Percentiles rank a stretch among this genome's conserved stretches.
Conservation (phyloP, 2,113 vertebrate genomes). For the Porphyrio hochstetteri region DNA sequence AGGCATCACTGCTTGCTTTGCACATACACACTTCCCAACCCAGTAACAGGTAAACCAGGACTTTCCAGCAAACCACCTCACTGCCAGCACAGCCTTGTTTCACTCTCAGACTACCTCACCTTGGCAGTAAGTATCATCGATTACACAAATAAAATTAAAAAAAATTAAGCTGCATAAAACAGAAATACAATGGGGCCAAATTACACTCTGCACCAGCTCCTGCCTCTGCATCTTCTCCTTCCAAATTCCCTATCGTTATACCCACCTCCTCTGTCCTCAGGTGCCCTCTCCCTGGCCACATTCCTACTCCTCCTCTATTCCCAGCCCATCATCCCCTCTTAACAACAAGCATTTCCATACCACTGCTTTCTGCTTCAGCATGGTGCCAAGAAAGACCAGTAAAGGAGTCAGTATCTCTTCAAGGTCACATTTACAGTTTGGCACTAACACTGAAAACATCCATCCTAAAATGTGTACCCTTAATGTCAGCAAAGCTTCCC, state of each 20-base stretch:
- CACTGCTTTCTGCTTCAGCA: background rate
- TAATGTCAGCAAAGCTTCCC: background rate
- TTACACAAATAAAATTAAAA: background rate
- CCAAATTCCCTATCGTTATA: rapidly evolving
- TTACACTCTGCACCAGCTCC: background rate
- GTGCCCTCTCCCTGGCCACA: background rate
- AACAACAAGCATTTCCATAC: background rate
- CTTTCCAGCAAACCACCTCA: rapidly evolving
- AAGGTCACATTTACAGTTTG: background rate
- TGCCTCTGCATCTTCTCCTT: background rate
- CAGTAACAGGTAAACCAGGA: background rate
- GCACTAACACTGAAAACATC: background rate
- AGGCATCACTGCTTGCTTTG: background rate
- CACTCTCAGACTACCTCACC: background rate
- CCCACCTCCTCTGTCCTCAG: background rate
- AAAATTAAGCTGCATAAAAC: background rate
- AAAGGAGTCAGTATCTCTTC: background rate
- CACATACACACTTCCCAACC: rapidly evolving
- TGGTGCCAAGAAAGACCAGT: background rate
- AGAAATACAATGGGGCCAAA: background rate
- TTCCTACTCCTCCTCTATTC: background rate
- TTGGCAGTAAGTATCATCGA: background rate
- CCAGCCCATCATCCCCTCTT: background rate
- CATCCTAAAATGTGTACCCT: background rate
- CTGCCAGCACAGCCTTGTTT: background rate